These are phyloP conservation scores for Siderastrea siderea DNA, from an alignment of 92 coral and sea anemone species.

Conservation along the genomic window DNA sequence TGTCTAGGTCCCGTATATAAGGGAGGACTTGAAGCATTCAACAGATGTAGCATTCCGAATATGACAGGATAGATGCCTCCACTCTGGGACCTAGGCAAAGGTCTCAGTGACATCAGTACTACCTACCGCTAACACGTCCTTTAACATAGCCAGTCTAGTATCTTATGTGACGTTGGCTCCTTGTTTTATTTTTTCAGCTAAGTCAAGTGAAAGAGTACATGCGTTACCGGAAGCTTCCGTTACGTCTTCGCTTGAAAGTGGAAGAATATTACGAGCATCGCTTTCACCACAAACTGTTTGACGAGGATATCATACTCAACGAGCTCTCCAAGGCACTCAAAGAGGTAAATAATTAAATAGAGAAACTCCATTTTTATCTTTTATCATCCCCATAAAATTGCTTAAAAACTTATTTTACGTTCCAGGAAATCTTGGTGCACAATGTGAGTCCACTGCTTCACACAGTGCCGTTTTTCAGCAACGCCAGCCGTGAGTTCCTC, in stretches of 20 bases:
- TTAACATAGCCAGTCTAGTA: too few relatives aligned
- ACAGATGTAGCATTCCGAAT: too few relatives aligned
- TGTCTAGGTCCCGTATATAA: too few relatives aligned
- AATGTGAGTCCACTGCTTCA: conserved; percentile 86
- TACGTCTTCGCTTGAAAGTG: conserved; percentile 86
- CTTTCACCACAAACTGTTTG: conserved; percentile 93
- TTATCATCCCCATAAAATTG: not conserved
- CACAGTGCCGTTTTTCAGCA: conserved; percentile 88
- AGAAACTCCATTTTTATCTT: not conserved
- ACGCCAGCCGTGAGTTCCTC: conserved; percentile 76
- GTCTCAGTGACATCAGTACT: too few relatives aligned
- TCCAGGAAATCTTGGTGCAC: conserved; percentile 90
- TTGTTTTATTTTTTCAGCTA: conserved; percentile 57
- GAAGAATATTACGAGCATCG: conserved; percentile 97
- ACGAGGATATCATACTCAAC: conserved; percentile 86
- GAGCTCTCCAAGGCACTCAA: conserved; percentile 92
- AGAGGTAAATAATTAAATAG: conserved; percentile 65
- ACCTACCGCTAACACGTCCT: too few relatives aligned
- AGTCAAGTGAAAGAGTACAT: conserved; percentile 98
- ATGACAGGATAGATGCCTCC: too few relatives aligned
- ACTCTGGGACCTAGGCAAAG: too few relatives aligned
- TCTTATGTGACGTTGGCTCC: not conserved
- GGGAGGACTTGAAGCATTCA: too few relatives aligned
- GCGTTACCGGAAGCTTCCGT: conserved; percentile 95
- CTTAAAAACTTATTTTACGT: not conserved